Percentiles rank a stretch among this genome's conserved stretches.
Conservation (phyloP, 2,113 vertebrate genomes). For the Ariopsis seemanni region DNA sequence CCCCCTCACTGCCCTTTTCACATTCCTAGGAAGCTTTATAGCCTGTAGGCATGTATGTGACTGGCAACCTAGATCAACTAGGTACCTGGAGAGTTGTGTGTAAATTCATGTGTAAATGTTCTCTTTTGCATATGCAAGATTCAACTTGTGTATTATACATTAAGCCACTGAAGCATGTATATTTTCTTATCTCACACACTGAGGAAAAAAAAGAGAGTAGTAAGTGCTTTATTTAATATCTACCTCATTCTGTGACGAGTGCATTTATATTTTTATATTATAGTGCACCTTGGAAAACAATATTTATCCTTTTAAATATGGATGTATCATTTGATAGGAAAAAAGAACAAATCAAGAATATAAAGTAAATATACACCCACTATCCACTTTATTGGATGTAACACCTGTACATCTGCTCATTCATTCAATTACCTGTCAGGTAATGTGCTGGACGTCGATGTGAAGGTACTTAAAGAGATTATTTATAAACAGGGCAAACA, state of each 20-base stretch:
- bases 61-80: background rate
- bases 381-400: background rate
- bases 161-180: background rate
- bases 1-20: background rate
- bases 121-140: too few species aligned
- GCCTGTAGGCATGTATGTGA: slow-evolving; percentile 15
- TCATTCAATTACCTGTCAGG: background rate
- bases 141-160: background rate
- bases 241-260: background rate
- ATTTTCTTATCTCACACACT: background rate
- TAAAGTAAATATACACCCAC: background rate
- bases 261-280: background rate
- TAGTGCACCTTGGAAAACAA: background rate
- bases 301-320: background rate
- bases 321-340: background rate
- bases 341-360: background rate
- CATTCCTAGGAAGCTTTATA: background rate
- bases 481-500: too few species aligned
- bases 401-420: background rate
- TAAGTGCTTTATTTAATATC: background rate
- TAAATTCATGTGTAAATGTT: background rate
- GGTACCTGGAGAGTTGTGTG: background rate
- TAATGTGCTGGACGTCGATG: too few species aligned
- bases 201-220: background rate
- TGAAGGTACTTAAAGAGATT: too few species aligned